Evolutionary conservation across 2,113 vertebrate genomes (phyloP), one percentile per base, ranked within the genome.

Genomic region (human (Homo sapiens)): DNA sequence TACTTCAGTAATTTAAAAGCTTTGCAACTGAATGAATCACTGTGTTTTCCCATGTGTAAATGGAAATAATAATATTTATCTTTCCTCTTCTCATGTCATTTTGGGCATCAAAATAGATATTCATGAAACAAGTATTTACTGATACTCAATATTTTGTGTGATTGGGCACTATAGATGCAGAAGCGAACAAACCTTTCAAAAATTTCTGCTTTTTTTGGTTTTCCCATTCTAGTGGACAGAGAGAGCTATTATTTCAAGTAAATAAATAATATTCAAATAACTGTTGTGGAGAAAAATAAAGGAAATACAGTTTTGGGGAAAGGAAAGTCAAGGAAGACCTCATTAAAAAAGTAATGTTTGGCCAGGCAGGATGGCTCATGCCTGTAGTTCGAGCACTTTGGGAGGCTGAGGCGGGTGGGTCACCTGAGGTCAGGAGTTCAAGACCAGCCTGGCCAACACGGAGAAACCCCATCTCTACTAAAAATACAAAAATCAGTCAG

Each of bases 61-160:
- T 6, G 8, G 1, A 0, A 32, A 72, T 6, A n/a, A 50, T 27
- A 10, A 13, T 38, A 25, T 64, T 6, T 17, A 2, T 14, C 16
- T 8, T 50, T 3, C 2, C 9, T 13, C 6, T 3, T 43, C 18
- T 66, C 32, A 50, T 18, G 25, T 55, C 32, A 25, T 17, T 16
- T 9, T 79, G 40, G 35, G 32, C 6, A 52, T 80, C n/a, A 85
- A n/a, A 48, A 3, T 43, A 40, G 35, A 38, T 40, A 7, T 55
- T 48, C 14, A 48, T 25, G 7, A 50, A 89, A 11, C 3, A 52
- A 55, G 2, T 8, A 57, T 70, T 40, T 57, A 57, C 55, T 57
- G 55, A 9, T 55, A 30, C 1, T n/a, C 52, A n/a, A 27, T 14
- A 6, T 25, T 27, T 1, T 17, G 0, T 32, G 17, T 57, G 17